phyloP scores from a whole-genome alignment of 2,888 invertebrate genomes.

The Tetropium fuscum region DNA sequence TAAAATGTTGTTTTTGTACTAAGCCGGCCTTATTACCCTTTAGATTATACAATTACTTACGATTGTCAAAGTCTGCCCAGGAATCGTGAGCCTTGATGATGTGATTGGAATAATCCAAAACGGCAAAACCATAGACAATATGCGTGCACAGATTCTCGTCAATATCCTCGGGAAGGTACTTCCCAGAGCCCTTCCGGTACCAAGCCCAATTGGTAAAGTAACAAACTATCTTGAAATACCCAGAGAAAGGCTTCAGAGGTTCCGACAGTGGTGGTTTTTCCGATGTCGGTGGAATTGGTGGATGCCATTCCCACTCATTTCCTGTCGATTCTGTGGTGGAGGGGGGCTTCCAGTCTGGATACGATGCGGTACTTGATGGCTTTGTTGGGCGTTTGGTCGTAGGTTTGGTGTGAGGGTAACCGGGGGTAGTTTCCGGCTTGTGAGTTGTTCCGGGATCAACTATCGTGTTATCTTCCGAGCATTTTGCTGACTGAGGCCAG shows the following conservation, averaged over 20 bases:
- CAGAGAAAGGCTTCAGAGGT: constrained; percentile 70
- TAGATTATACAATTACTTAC: constrained; percentile 67
- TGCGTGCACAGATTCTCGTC: constrained; percentile 91
- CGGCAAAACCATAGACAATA: constrained; percentile 93
- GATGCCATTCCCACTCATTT: constrained; percentile 56
- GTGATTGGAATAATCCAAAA: constrained; percentile 84
- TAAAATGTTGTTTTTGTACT: too few relatives aligned
- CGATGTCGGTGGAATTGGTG: constrained; percentile 58
- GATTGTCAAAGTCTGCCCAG: constrained; percentile 91
- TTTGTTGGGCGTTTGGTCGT: constrained; percentile 50
- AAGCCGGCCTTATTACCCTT: too few relatives aligned
- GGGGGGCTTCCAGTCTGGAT: constrained; percentile 43
- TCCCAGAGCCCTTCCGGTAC: constrained; percentile 86
- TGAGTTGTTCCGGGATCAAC: constrained; percentile 26
- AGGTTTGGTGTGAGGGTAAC: constrained; percentile 36
- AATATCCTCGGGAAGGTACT: constrained; percentile 88
- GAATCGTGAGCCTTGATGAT: constrained; percentile 87
- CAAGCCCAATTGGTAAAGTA: constrained; percentile 97
- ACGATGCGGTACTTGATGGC: constrained; percentile 33
- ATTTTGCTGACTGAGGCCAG: constrained; percentile 77
- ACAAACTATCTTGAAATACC: constrained; percentile 85
- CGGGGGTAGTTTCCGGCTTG: constrained; percentile 19
- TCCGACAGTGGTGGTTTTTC: constrained; percentile 63
- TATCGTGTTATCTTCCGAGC: constrained; percentile 58
- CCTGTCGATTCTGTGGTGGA: constrained; percentile 39